Evolutionary conservation across 2,797 vertebrate genomes (phyloP).

Genomic region (Catostomus latipinnis): DNA sequence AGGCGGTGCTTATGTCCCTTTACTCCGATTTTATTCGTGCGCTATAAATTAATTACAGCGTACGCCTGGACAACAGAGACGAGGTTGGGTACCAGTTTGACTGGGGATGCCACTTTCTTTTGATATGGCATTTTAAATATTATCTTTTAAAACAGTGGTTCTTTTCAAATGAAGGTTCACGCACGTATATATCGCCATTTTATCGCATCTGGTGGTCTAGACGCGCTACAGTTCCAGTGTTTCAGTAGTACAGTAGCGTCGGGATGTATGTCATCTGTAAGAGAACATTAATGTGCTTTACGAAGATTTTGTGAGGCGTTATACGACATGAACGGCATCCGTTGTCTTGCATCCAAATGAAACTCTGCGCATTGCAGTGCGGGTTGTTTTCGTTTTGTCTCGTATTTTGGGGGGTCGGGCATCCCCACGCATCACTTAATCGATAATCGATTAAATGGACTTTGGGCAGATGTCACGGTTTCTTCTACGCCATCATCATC

Average conservation of each 20-base stretch:
- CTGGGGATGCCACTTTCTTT: not conserved
- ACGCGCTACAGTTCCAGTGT: not conserved
- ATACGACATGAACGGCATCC: not conserved
- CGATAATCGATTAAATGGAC: constrained; percentile 32
- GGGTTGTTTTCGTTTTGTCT: constrained; percentile 39
- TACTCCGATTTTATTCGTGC: constrained; percentile 28
- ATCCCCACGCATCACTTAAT: constrained; percentile 17
- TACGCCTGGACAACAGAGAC: constrained; percentile 12
- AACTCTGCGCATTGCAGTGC: constrained; percentile 41
- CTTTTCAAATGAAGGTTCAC: not conserved
- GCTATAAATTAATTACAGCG: constrained; percentile 13
- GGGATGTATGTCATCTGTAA: constrained; percentile 26
- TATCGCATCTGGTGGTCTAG: not conserved
- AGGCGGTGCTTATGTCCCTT: constrained; percentile 27
- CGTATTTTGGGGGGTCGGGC: constrained; percentile 21
- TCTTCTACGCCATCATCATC: not conserved
- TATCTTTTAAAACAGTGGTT: not conserved
- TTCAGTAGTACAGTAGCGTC: not conserved
- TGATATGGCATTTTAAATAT: not conserved
- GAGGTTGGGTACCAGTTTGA: not conserved
- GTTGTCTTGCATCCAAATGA: constrained; percentile 24
- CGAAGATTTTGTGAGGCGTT: not conserved
- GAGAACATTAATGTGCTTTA: not conserved
- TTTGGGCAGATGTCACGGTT: constrained; percentile 37
- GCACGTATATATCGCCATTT: constrained; percentile 31